These are phyloP conservation scores for Enchytraeus crypticus DNA, from an alignment of 2,888 invertebrate genomes.

Conservation along the genomic window DNA sequence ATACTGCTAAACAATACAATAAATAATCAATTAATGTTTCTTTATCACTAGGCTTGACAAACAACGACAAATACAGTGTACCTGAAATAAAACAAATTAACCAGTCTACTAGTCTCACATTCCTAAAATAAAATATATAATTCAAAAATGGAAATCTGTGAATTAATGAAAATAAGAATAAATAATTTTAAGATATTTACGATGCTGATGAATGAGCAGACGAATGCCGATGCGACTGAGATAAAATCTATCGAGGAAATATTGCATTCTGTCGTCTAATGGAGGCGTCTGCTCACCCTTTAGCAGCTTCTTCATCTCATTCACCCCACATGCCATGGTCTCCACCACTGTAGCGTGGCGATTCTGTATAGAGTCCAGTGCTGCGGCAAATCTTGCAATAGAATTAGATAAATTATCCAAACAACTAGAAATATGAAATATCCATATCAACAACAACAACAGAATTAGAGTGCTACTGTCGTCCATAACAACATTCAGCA, in stretches of 20 bases:
- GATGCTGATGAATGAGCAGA: conserved; percentile 98
- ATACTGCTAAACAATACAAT: no score
- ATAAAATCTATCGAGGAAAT: conserved; percentile 95
- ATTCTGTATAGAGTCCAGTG: conserved; percentile 83
- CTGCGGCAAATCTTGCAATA: conserved; percentile 69
- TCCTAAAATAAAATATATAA: no score
- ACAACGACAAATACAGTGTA: no score
- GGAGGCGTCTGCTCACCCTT: not conserved
- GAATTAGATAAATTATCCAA: no score
- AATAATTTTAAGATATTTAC: conserved; percentile 52
- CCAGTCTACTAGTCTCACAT: no score
- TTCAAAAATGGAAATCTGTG: no score
- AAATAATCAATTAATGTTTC: no score
- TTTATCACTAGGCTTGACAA: no score
- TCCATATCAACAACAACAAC: not conserved
- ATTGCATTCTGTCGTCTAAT: conserved; percentile 77
- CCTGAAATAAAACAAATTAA: no score
- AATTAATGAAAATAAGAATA: no score
- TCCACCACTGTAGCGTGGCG: conserved; percentile 93
- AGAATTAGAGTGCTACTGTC: no score
- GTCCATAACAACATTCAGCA: no score
- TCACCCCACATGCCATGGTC: conserved; percentile 92
- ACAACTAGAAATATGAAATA: not conserved
- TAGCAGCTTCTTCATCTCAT: conserved; percentile 73
- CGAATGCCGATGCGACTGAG: conserved; percentile 97